Conservation (phyloP, 37 sponge, comb jelly and placozoan genomes). For the Crambe crambe region DNA sequence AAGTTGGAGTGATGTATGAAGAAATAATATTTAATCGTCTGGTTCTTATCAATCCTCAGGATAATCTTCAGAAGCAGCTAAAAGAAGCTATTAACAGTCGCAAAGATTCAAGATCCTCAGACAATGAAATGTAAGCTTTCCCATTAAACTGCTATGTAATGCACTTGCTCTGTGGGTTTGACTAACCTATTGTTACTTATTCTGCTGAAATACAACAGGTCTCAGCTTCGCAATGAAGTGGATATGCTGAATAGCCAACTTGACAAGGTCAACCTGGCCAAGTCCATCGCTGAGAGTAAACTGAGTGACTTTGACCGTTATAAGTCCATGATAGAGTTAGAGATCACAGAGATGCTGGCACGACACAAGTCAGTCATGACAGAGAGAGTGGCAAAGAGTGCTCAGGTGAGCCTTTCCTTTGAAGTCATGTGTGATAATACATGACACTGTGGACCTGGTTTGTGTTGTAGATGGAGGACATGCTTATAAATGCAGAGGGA, state of each 20-base stretch:
- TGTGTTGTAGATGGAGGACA: constrained; percentile 21
- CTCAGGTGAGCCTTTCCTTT: constrained; percentile 25
- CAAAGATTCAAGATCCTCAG: constrained; percentile 12
- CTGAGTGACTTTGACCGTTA: constrained; percentile 79
- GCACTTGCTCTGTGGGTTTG: no score
- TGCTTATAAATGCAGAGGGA: constrained; percentile 15
- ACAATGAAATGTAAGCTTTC: constrained; percentile 12
- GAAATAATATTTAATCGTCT: neutral
- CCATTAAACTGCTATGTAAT: no score
- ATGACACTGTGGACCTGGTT: neutral
- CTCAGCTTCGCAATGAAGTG: constrained; percentile 33
- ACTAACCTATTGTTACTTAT: no score
- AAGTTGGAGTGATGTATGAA: constrained; percentile 4
- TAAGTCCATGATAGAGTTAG: constrained; percentile 85
- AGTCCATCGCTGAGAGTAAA: constrained; percentile 43
- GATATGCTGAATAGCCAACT: constrained; percentile 32
- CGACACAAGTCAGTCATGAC: constrained; percentile 65
- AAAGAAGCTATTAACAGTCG: neutral
- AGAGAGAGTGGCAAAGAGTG: constrained; percentile 60
- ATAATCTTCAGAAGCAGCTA: constrained; percentile 6
- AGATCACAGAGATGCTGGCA: constrained; percentile 70
- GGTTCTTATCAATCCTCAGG: neutral
- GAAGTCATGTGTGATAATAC: neutral
- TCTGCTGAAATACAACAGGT: constrained; percentile 23
- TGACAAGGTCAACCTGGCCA: constrained; percentile 35